Base-by-base conservation (phyloP, 1,140 invertebrate species). In the Aethina tumida region DNA sequence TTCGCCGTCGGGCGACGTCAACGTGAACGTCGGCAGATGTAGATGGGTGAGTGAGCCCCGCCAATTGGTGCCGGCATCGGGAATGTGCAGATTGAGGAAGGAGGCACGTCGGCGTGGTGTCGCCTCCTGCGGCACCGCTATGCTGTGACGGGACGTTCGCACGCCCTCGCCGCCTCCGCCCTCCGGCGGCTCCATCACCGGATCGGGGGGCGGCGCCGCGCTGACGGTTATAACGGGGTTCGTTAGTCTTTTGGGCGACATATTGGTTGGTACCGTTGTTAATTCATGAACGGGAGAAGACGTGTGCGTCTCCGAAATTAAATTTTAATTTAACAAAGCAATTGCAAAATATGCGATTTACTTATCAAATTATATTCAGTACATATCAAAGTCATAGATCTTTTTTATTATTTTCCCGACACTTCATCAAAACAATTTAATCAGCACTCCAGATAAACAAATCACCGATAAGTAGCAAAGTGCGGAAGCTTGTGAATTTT, bases 11-110 rank as follows among this genome's bases (percentile, higher is more conserved):
- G 66, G 58, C 3, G 62, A 55, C 7, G 67, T 65, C 37, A 73
- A 58, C 4, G 63, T 64, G 36, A 74, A 65, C 10, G 60, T 63
- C 14, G 70, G 70, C 45, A 73, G 53, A 39, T 69, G 68, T 26
- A 72, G 54, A 43, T 70, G 62, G 8, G 55, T 52, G 48, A 60
- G 36, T 19, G 62, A 60, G 34, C 47, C 53, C 16, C 43, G 49
- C 52, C 45, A 61, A 36, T 38, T 50, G 12, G 37, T 47, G 6
- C 32, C 35, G 19, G 32, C 25, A 14, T 63, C 60, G 1, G 67
- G 63, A 30, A 67, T 61, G 26, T 67, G 63, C 6, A 70, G 58
- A 20, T 62, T 57, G 6, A 72, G 47, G 25, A 71, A 69, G 0
- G 60, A 63, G 1, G 60, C 50, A 5, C 67, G 22, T 9, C 59